These are phyloP conservation scores for Bradypodion ventrale DNA, from an alignment of 2,797 vertebrate species.

Conservation along the genomic window DNA sequence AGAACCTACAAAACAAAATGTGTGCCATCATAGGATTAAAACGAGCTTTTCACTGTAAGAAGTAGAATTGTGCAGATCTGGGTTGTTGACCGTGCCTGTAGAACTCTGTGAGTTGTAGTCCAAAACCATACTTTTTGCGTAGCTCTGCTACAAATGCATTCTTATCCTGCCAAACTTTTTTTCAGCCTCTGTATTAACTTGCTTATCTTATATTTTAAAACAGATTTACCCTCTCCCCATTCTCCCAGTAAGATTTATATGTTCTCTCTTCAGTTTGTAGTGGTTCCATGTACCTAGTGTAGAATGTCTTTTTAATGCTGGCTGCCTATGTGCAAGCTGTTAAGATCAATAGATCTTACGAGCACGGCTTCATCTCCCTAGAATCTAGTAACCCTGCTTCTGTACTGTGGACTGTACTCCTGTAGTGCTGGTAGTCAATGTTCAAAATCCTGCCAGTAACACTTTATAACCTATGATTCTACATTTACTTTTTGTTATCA, in stretches of 20 bases:
- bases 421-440: constrained; percentile 22
- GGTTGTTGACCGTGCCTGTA: too few species aligned
- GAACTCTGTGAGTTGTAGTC: too few species aligned
- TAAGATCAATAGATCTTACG: background rate
- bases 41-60: background rate
- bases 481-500: constrained; percentile 73
- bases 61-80: too few species aligned
- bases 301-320: background rate
- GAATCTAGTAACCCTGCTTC: constrained; percentile 28
- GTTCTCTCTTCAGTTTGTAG: background rate
- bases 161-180: background rate
- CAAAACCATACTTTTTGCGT: too few species aligned
- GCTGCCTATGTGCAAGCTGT: background rate
- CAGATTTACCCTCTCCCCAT: background rate
- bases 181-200: background rate
- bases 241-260: background rate
- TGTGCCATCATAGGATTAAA: background rate
- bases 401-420: constrained; percentile 24
- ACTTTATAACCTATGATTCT: constrained; percentile 74
- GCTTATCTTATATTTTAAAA: background rate
- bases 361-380: background rate
- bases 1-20: background rate
- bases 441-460: constrained; percentile 67
- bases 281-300: background rate
- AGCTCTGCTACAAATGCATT: background rate